phyloP scores from a whole-genome alignment of 1,140 invertebrate species.

The Aphaenogaster ashmeadi region DNA sequence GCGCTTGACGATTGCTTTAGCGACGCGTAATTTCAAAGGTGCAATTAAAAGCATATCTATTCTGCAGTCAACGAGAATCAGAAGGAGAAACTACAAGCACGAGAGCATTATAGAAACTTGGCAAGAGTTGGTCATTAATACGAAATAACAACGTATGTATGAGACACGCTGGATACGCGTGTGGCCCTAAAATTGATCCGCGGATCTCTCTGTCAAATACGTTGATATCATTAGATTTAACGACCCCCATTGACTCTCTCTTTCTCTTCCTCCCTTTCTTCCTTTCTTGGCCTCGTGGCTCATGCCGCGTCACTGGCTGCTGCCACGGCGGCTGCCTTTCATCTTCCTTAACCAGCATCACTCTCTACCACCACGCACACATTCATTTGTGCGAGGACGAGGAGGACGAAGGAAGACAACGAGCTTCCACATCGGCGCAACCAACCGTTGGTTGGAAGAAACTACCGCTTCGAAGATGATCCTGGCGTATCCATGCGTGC shows the following conservation, averaged over 20 bases:
- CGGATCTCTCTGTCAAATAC: slow-evolving; percentile 80
- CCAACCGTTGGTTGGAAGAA: slow-evolving; percentile 63
- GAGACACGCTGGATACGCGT: slow-evolving; percentile 50
- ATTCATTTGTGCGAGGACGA: slow-evolving; percentile 19
- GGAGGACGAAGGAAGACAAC: slow-evolving; percentile 56
- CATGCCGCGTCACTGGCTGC: slow-evolving; percentile 82
- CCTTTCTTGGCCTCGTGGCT: slow-evolving; percentile 54
- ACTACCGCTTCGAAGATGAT: slow-evolving; percentile 62
- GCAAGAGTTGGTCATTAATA: neutral
- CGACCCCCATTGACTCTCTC: slow-evolving; percentile 76
- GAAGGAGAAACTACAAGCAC: neutral
- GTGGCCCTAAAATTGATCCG: slow-evolving; percentile 76
- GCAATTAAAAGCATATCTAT: slow-evolving; percentile 35
- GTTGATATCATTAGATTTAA: slow-evolving; percentile 85
- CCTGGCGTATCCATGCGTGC: slow-evolving; percentile 33
- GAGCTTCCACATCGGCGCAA: slow-evolving; percentile 47
- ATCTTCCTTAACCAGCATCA: slow-evolving; percentile 82
- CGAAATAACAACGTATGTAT: neutral
- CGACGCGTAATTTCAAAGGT: slow-evolving; percentile 3
- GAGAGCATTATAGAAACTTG: neutral
- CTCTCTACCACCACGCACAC: slow-evolving; percentile 71
- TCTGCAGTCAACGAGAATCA: neutral
- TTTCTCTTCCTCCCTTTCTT: slow-evolving; percentile 42
- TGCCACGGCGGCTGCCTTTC: slow-evolving; percentile 82
- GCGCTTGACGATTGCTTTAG: neutral